Evolutionary conservation across 2,113 vertebrate genomes (phyloP).

Genomic region (Planiliza haematocheilus): DNA sequence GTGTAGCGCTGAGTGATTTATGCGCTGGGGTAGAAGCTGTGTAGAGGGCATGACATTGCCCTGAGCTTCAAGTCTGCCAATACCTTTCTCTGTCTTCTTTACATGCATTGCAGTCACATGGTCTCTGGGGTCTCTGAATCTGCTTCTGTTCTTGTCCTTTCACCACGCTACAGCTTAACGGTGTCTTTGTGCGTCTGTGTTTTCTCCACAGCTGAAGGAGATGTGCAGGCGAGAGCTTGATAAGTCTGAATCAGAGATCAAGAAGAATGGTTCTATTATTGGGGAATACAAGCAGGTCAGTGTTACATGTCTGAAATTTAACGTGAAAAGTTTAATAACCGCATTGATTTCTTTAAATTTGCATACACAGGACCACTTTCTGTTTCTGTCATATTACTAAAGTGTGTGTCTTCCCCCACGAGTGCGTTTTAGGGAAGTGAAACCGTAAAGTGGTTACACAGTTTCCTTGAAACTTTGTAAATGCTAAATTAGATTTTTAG

Average conservation of each 20-base stretch:
- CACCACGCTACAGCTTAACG: constrained; percentile 30
- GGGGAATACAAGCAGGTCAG: constrained; percentile 98
- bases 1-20: constrained; percentile 57
- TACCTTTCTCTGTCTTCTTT: constrained; percentile 53
- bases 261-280: constrained; percentile 98
- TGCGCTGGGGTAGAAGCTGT: constrained; percentile 42
- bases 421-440: constrained; percentile 16
- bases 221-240: constrained; percentile 97
- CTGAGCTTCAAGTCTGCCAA: constrained; percentile 42
- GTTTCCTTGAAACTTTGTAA: neutral
- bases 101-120: constrained; percentile 37
- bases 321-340: neutral
- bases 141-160: constrained; percentile 41
- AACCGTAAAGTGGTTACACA: neutral
- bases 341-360: neutral
- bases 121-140: constrained; percentile 48
- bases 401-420: neutral
- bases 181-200: constrained; percentile 41
- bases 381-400: neutral
- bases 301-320: neutral
- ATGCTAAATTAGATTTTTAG: too few species aligned
- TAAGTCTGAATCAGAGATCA: constrained; percentile 97
- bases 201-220: constrained; percentile 91
- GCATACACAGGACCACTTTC: neutral
- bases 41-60: constrained; percentile 54